phyloP scores from a whole-genome alignment of 2,888 invertebrate species.

The Plebejus melissa region DNA sequence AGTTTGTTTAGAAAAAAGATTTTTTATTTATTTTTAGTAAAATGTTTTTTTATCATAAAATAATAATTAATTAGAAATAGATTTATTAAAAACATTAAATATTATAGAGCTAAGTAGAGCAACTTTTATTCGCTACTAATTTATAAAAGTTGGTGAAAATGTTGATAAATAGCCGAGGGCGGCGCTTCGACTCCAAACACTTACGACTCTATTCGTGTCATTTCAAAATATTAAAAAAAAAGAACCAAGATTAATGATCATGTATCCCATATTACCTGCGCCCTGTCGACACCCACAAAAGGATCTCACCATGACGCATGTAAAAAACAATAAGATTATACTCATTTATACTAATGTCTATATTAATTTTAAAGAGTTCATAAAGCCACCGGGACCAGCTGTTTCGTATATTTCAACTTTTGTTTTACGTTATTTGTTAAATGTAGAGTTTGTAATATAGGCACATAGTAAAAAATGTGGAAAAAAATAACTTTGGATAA shows the following conservation, averaged over 20 bases:
- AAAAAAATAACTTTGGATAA: background rate
- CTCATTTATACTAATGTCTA: conserved; percentile 69
- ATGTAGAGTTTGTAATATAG: background rate
- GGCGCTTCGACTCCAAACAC: conserved; percentile 48
- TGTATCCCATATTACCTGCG: conserved; percentile 61
- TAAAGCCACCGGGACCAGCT: background rate
- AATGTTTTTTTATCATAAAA: background rate
- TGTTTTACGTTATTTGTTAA: background rate
- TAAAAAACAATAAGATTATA: conserved; percentile 55
- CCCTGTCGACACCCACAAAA: conserved; percentile 63
- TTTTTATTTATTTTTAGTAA: background rate
- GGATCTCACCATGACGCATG: conserved; percentile 41
- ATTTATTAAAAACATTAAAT: background rate
- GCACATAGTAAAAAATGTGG: background rate
- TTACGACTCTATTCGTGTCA: conserved; percentile 60
- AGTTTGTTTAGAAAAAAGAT: background rate
- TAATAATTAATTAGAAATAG: background rate
- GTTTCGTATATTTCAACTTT: conserved; percentile 22
- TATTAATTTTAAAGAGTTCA: conserved; percentile 57
- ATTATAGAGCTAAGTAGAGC: background rate
- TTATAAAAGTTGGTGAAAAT: conserved; percentile 32
- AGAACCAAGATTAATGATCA: conserved; percentile 68
- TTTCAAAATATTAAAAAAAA: conserved; percentile 41
- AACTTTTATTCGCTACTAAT: conserved; percentile 10
- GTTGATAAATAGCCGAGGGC: conserved; percentile 53